phyloP scores from a whole-genome alignment of 2,888 invertebrate genomes.

The Escarpia spicata region DNA sequence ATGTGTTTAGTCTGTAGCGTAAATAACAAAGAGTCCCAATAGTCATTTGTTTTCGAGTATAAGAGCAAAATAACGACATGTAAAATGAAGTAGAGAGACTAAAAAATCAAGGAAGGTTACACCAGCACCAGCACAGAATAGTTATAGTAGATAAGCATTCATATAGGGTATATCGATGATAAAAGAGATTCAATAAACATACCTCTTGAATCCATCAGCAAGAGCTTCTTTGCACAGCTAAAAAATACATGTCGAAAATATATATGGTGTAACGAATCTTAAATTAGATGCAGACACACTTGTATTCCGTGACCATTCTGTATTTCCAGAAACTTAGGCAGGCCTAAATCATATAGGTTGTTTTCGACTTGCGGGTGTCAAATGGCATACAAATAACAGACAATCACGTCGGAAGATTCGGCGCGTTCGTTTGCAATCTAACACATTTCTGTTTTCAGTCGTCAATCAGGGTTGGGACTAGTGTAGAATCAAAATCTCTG shows the following conservation, averaged over 20 bases:
- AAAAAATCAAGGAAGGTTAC: background rate
- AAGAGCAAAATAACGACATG: background rate
- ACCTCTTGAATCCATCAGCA: constrained; percentile 78
- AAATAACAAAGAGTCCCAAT: background rate
- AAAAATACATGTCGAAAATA: constrained; percentile 34
- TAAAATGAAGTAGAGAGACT: background rate
- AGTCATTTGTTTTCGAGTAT: background rate
- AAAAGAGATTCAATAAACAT: constrained; percentile 30
- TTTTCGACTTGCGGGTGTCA: no score
- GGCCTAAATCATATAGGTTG: no score
- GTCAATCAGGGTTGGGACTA: no score
- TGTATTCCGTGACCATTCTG: background rate
- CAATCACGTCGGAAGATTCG: no score
- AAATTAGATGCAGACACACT: background rate
- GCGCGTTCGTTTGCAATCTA: no score
- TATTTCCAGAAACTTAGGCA: background rate
- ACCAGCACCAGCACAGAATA: background rate
- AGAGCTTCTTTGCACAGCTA: constrained; percentile 78
- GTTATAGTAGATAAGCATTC: background rate
- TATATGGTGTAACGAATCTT: background rate
- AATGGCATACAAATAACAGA: no score
- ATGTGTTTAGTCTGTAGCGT: no score
- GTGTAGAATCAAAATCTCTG: no score
- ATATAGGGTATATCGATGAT: background rate
- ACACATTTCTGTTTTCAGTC: no score